Evolutionary conservation across 92 coral and sea anemone species (phyloP).

Genomic region (Scolanthus callimorphus): DNA sequence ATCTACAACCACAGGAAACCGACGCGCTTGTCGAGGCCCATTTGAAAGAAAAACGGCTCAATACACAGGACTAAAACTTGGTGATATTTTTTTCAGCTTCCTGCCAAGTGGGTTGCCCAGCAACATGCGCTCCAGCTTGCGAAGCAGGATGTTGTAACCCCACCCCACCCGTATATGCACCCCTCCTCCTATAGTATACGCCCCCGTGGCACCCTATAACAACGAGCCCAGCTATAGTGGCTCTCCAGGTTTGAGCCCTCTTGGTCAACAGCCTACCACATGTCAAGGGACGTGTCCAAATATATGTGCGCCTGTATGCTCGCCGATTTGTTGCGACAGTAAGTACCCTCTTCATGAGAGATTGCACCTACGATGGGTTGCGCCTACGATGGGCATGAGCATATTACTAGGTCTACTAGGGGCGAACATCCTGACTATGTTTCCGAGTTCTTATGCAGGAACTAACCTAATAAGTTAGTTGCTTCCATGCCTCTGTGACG

Average conservation of each 20-base stretch:
- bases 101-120: constrained; percentile 66
- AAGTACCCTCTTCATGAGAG: no score
- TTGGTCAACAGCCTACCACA: constrained; percentile 22
- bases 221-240: constrained; percentile 1
- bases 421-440: no score
- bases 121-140: constrained; percentile 69
- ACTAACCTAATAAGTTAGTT: no score
- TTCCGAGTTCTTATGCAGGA: no score
- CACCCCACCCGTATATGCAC: constrained; percentile 18
- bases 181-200: constrained; percentile 34
- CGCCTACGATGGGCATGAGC: no score
- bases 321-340: constrained; percentile 24
- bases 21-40: neutral
- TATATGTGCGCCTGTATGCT: constrained; percentile 28
- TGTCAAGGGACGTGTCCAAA: constrained; percentile 8
- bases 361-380: no score
- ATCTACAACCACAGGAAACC: neutral
- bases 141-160: constrained; percentile 54
- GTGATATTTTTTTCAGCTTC: constrained; percentile 4
- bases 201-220: constrained; percentile 9
- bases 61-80: no score
- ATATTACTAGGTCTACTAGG: no score
- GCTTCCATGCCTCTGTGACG: no score
- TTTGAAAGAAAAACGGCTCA: neutral
- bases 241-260: constrained; percentile 17